phyloP scores from a whole-genome alignment of 2,797 vertebrate species.

The Amniataba percoides region DNA sequence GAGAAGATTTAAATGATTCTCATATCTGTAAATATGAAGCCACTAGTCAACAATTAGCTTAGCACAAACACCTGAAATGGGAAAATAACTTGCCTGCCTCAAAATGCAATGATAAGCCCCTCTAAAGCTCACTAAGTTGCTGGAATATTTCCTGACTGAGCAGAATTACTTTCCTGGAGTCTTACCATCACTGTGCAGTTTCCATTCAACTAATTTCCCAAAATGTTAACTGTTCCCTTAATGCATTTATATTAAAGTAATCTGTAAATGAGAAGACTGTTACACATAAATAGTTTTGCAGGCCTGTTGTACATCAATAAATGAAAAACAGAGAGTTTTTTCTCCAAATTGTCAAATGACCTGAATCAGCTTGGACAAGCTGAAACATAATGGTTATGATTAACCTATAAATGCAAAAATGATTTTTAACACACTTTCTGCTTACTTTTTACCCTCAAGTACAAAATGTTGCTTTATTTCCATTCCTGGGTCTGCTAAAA shows the following conservation, averaged over 20 bases:
- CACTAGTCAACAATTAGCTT: too few relatives aligned
- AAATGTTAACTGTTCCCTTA: constrained; percentile 25
- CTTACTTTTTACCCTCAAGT: constrained; percentile 5
- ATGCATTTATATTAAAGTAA: background rate
- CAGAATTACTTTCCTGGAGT: background rate
- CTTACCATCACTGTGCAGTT: background rate
- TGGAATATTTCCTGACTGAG: background rate
- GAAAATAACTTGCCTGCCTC: too few relatives aligned
- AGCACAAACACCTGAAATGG: too few relatives aligned
- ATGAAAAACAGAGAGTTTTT: constrained; percentile 2
- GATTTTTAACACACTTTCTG: constrained; percentile 6
- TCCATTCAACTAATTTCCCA: background rate
- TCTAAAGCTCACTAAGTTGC: background rate
- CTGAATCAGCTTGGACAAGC: constrained; percentile 20
- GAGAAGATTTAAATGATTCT: background rate
- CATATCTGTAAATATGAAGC: too few relatives aligned
- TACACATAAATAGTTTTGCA: background rate
- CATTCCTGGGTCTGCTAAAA: constrained; percentile 24
- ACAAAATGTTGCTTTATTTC: constrained; percentile 25
- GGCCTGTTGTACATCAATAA: background rate
- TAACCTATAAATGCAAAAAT: constrained; percentile 10
- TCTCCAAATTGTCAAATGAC: constrained; percentile 16
- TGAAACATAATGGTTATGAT: constrained; percentile 12
- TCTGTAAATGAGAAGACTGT: background rate
- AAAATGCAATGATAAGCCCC: too few relatives aligned